Conservation (phyloP, 1,140 invertebrate species). For the Drosophila repletoides region DNA sequence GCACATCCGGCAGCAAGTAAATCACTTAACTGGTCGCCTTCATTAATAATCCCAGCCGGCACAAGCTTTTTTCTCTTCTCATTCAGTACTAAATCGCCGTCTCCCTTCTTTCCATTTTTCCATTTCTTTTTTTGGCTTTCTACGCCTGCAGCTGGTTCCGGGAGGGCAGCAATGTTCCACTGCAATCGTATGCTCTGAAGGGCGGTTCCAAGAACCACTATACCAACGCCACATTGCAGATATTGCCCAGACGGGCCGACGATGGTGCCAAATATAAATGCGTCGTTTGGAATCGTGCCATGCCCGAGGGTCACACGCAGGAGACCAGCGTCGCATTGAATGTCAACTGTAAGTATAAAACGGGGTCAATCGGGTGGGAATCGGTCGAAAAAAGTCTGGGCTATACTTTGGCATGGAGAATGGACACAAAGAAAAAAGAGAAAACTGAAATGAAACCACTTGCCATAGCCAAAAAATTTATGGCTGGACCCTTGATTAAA, state of each 20-base stretch:
- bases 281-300: constrained; percentile 93
- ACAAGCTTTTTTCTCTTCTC: constrained; percentile 28
- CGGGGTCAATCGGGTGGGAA: background rate
- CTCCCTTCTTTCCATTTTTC: background rate
- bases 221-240: constrained; percentile 88
- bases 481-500: constrained; percentile 30
- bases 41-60: constrained; percentile 68
- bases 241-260: constrained; percentile 91
- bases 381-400: background rate
- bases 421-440: background rate
- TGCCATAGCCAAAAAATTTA: constrained; percentile 34
- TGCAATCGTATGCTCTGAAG: constrained; percentile 87
- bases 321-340: constrained; percentile 90
- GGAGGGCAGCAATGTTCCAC: constrained; percentile 86
- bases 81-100: constrained; percentile 64
- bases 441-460: background rate
- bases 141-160: constrained; percentile 86
- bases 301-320: constrained; percentile 90
- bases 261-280: constrained; percentile 92
- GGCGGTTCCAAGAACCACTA: constrained; percentile 87
- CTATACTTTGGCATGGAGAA: constrained; percentile 6
- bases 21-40: constrained; percentile 75
- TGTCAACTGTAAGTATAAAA: constrained; percentile 92
- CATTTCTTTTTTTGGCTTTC: constrained; percentile 19
- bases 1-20: constrained; percentile 65